A percentile compares a stretch with the other conserved stretches of the same genome.
Conservation (phyloP, 2,113 vertebrate genomes). For the Oncorhynchus masou region DNA sequence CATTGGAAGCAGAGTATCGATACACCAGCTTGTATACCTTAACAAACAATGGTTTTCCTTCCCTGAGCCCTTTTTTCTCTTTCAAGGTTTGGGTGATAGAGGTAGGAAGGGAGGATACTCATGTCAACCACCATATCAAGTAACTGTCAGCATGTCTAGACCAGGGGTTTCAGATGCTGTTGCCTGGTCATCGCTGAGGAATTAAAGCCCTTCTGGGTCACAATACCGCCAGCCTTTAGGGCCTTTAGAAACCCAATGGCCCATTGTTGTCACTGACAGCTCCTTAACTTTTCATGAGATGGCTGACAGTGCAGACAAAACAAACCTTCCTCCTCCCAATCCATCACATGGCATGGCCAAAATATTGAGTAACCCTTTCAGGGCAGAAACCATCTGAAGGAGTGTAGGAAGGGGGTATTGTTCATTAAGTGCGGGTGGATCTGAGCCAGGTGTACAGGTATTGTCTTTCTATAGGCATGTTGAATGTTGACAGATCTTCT, state of each 20-base stretch:
- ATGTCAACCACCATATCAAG: too few species aligned
- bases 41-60: conserved; percentile 13
- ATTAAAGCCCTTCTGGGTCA: too few species aligned
- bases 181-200: too few species aligned
- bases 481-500: conserved; percentile 52
- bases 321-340: conserved; percentile 29
- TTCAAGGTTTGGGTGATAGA: neutral
- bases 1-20: neutral
- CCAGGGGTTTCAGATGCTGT: too few species aligned
- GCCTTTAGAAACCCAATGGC: conserved; percentile 36
- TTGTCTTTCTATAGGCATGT: too few species aligned
- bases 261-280: conserved; percentile 53
- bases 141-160: too few species aligned
- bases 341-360: conserved; percentile 18
- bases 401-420: too few species aligned
- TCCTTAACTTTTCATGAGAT: conserved; percentile 44
- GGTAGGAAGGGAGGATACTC: too few species aligned
- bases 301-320: conserved; percentile 38
- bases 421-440: too few species aligned
- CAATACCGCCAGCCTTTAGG: conserved; percentile 9
- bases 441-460: too few species aligned
- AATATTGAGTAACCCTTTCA: neutral
- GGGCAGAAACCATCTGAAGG: too few species aligned
- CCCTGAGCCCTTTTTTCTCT: conserved; percentile 15
- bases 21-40: conserved; percentile 15